These are phyloP conservation scores for Bujurquina vittata DNA, from an alignment of 2,113 vertebrate genomes.

Conservation along the genomic window DNA sequence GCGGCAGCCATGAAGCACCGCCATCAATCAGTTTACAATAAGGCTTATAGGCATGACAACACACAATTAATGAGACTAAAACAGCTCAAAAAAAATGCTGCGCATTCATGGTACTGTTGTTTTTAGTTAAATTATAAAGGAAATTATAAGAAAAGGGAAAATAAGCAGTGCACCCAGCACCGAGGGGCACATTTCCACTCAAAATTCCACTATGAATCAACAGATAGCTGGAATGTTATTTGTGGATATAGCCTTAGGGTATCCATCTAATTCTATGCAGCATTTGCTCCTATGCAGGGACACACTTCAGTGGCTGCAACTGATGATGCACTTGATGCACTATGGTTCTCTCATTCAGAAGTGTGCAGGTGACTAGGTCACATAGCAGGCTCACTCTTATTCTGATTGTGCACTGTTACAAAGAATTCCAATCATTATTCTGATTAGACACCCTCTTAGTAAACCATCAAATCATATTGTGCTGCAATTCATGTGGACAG, in stretches of 20 bases:
- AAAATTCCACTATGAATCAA: not conserved
- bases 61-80: not conserved
- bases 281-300: not conserved
- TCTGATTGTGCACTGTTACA: constrained; percentile 53
- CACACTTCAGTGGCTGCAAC: constrained; percentile 18
- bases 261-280: constrained; percentile 6
- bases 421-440: constrained; percentile 51
- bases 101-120: not conserved
- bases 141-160: not conserved
- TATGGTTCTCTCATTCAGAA: constrained; percentile 22
- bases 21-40: no score
- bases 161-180: not conserved
- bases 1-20: no score
- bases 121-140: not conserved
- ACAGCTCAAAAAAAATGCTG: not conserved
- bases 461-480: constrained; percentile 43
- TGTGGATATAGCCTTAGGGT: not conserved
- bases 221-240: constrained; percentile 13
- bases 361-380: constrained; percentile 48
- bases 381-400: constrained; percentile 26
- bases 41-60: not conserved
- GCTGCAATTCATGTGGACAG: not conserved
- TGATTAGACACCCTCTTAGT: constrained; percentile 57
- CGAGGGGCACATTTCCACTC: not conserved
- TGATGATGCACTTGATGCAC: constrained; percentile 35